These are phyloP conservation scores for Globia sparganii DNA, from an alignment of 2,888 invertebrate species.

Conservation along the genomic window DNA sequence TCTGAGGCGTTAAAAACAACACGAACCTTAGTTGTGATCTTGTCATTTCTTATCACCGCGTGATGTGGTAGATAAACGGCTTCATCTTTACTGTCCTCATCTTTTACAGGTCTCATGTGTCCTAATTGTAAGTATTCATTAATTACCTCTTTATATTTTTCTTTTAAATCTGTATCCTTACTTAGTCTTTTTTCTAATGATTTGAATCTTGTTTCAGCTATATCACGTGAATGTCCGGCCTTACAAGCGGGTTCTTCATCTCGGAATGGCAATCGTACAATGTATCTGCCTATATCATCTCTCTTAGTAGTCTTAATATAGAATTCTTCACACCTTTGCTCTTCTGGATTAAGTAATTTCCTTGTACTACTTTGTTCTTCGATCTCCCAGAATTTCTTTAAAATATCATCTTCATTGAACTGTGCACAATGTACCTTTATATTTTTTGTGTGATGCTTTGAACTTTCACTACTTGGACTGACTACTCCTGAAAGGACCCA, in stretches of 20 bases:
- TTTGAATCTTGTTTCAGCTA: slow-evolving; percentile 45
- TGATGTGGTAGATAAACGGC: slow-evolving; percentile 68
- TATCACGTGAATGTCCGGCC: slow-evolving; percentile 13
- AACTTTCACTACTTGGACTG: background rate
- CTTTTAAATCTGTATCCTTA: slow-evolving; percentile 46
- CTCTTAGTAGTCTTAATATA: slow-evolving; percentile 23
- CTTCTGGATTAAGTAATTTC: slow-evolving; percentile 41
- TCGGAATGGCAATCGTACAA: slow-evolving; percentile 27
- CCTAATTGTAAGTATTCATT: too few species aligned
- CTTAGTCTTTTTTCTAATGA: slow-evolving; percentile 31
- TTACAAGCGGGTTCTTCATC: slow-evolving; percentile 29
- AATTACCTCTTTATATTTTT: too few species aligned
- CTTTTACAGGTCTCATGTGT: slow-evolving; percentile 31
- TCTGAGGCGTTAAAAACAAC: too few species aligned
- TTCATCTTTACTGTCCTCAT: slow-evolving; percentile 5
- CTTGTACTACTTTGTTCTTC: slow-evolving; percentile 42
- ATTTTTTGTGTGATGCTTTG: background rate
- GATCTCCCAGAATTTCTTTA: slow-evolving; percentile 55
- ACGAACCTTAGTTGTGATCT: slow-evolving; percentile 21
- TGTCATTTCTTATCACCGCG: slow-evolving; percentile 62
- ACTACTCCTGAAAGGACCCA: slow-evolving; percentile 58
- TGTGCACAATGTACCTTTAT: slow-evolving; percentile 26
- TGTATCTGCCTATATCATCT: slow-evolving; percentile 24
- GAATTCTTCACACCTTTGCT: slow-evolving; percentile 41
- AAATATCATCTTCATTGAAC: slow-evolving; percentile 29